A percentile compares a stretch with the other conserved stretches of the same genome.
Conservation (phyloP, 2,888 invertebrate genomes). For the Antitype chi region DNA sequence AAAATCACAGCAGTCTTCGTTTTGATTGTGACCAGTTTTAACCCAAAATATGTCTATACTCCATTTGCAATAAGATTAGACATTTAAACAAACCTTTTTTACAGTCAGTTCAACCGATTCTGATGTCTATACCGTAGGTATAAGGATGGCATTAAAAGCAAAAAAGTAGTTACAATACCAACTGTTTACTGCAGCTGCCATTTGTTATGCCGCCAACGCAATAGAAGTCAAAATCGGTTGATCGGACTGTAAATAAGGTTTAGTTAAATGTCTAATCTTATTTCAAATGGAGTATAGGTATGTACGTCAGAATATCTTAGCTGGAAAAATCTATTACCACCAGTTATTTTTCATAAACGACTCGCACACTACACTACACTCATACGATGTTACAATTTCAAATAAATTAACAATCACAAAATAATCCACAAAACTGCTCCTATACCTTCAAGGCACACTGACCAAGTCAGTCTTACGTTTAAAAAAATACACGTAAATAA, state of each 20-base stretch:
- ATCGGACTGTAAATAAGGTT: too few relatives aligned
- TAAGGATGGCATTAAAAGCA: too few relatives aligned
- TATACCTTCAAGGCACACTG: slow-evolving; percentile 54
- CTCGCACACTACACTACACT: not conserved
- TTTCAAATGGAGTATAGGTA: too few relatives aligned
- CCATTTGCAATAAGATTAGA: too few relatives aligned
- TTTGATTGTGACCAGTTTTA: not conserved
- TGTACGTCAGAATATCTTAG: not conserved
- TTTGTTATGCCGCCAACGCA: too few relatives aligned
- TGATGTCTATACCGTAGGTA: too few relatives aligned
- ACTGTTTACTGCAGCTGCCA: too few relatives aligned
- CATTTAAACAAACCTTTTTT: too few relatives aligned
- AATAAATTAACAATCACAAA: slow-evolving; percentile 1
- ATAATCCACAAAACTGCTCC: slow-evolving; percentile 15
- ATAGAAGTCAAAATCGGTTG: too few relatives aligned
- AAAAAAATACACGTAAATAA: slow-evolving; percentile 24
- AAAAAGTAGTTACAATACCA: too few relatives aligned
- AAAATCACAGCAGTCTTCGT: not conserved
- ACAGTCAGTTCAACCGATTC: too few relatives aligned
- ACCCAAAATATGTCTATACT: not conserved
- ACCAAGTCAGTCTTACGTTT: slow-evolving; percentile 55
- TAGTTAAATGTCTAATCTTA: too few relatives aligned
- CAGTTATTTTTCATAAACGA: not conserved
- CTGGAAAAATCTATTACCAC: not conserved
- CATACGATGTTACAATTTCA: not conserved